phyloP scores from a whole-genome alignment of 2,888 invertebrate species.

The Allophyes oxyacanthae region DNA sequence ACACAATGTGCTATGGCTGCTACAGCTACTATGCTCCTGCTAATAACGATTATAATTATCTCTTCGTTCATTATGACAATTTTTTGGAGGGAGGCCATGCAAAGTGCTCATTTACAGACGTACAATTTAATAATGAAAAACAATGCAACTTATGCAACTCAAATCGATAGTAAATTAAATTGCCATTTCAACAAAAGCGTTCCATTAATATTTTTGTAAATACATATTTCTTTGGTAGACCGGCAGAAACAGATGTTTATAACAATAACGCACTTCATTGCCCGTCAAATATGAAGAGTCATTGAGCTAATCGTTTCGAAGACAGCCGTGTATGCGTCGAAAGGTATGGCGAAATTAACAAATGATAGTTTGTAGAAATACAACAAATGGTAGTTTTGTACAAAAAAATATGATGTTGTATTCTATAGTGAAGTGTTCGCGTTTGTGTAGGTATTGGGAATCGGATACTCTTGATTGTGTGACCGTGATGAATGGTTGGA shows the following conservation, averaged over 20 bases:
- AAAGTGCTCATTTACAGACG: no score
- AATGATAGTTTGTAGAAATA: constrained; percentile 24
- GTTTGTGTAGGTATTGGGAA: background rate
- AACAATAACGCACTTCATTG: constrained; percentile 42
- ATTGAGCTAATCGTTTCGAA: constrained; percentile 51
- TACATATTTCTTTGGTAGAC: constrained; percentile 3
- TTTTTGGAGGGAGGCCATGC: no score
- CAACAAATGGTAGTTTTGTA: no score
- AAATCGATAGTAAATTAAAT: constrained; percentile 11
- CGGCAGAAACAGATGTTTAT: constrained; percentile 51
- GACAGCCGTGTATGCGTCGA: constrained; percentile 23
- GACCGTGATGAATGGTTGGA: constrained; percentile 14
- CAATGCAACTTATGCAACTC: background rate
- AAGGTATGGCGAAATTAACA: constrained; percentile 32
- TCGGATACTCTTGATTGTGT: constrained; percentile 3
- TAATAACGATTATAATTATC: no score
- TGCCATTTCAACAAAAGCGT: constrained; percentile 22
- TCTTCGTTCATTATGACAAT: no score
- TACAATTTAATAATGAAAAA: no score
- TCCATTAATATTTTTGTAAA: constrained; percentile 22
- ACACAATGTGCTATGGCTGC: no score
- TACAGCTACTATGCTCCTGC: no score
- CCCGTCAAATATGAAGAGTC: constrained; percentile 45
- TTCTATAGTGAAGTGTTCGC: constrained; percentile 8
- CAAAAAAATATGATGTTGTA: constrained; percentile 6